Evolutionary conservation across 2,888 invertebrate genomes (phyloP).

Genomic region (Lycophotia porphyrea): DNA sequence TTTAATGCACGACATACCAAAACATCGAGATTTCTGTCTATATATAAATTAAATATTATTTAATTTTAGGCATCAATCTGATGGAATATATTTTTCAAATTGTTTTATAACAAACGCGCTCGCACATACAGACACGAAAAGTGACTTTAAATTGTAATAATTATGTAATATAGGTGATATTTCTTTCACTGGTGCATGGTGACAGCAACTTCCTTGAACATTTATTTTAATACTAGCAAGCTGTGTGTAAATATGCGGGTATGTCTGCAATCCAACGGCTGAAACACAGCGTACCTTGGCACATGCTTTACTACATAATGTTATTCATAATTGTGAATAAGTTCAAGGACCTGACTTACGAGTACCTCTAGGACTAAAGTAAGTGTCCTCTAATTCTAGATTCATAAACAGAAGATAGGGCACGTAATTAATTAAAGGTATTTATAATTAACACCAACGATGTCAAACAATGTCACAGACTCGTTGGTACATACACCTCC

Average conservation of each 20-base stretch:
- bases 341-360: not conserved
- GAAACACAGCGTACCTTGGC: not conserved
- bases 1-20: not conserved
- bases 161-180: not conserved
- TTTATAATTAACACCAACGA: conserved; percentile 21
- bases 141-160: not conserved
- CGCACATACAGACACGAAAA: not conserved
- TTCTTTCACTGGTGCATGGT: not conserved
- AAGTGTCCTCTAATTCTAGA: not conserved
- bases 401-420: conserved; percentile 42
- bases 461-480: conserved; percentile 1
- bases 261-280: not conserved
- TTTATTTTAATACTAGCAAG: not conserved
- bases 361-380: not conserved
- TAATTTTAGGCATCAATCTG: not conserved
- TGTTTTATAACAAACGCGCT: not conserved
- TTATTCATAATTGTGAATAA: not conserved
- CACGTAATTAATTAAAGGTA: conserved; percentile 41
- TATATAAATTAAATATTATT: not conserved
- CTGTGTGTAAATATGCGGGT: not conserved
- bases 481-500: not conserved
- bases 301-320: not conserved
- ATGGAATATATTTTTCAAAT: not conserved
- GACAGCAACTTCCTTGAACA: not conserved
- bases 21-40: not conserved